phyloP scores from a whole-genome alignment of 2,113 vertebrate genomes.

The Rostratula benghalensis region DNA sequence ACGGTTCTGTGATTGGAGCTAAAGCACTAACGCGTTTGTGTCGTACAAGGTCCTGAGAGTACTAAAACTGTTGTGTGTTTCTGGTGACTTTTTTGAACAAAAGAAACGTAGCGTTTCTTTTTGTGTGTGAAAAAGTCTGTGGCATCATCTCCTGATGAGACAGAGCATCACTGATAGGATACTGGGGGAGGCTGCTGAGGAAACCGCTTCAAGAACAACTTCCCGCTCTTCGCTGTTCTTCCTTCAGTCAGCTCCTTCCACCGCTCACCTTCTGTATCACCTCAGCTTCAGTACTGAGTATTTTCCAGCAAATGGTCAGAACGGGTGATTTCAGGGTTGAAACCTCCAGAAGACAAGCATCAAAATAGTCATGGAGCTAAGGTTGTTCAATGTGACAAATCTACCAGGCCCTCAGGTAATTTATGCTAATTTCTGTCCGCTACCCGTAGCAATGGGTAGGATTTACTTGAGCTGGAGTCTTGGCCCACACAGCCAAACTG shows the following conservation, averaged over 20 bases:
- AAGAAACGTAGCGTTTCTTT: background rate
- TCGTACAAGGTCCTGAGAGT: background rate
- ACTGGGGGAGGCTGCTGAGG: background rate
- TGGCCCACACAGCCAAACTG: background rate
- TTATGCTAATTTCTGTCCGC: background rate
- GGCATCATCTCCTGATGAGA: background rate
- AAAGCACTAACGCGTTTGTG: background rate
- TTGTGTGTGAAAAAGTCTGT: background rate
- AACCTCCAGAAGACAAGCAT: background rate
- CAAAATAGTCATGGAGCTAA: background rate
- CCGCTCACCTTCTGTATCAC: accelerated
- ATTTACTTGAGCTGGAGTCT: background rate
- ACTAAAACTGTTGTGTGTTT: background rate
- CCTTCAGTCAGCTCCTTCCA: background rate
- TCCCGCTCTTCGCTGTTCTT: background rate
- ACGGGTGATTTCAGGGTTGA: background rate
- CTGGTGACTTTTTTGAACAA: background rate
- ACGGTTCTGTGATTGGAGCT: background rate
- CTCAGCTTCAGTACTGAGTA: background rate
- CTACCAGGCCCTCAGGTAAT: background rate
- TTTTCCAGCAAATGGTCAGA: background rate
- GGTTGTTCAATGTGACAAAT: background rate
- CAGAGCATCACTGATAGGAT: background rate
- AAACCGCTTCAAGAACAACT: background rate
- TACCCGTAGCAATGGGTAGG: background rate